These are phyloP conservation scores for Pogonognathellus flavescens DNA, from an alignment of 1,140 invertebrate species.

Conservation along the genomic window DNA sequence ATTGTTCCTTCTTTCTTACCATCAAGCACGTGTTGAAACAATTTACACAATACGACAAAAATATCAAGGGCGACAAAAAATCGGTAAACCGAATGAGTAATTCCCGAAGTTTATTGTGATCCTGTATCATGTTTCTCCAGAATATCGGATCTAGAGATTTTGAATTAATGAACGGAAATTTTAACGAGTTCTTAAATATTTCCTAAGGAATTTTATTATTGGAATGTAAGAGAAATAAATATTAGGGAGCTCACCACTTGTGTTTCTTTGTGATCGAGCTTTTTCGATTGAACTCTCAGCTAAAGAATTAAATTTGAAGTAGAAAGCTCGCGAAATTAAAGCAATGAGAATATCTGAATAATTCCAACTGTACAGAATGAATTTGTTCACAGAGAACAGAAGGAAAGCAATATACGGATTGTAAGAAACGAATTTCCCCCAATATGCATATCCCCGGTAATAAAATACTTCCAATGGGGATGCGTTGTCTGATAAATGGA, in stretches of 20 bases:
- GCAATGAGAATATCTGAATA: conserved; percentile 49
- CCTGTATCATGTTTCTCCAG: not conserved
- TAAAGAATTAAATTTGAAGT: conserved; percentile 58
- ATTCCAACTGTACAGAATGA: conserved; percentile 38
- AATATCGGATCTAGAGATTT: not conserved
- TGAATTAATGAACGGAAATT: not conserved
- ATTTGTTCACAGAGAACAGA: conserved; percentile 38
- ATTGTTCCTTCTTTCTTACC: not conserved
- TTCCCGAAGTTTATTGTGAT: not conserved
- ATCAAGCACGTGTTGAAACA: not conserved
- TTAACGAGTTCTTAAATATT: not conserved
- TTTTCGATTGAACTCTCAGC: not conserved
- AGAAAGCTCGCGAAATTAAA: conserved; percentile 53
- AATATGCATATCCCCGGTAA: not conserved
- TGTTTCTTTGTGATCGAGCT: not conserved
- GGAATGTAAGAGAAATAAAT: too few relatives aligned
- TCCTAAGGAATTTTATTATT: not conserved
- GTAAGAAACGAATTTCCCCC: conserved; percentile 38
- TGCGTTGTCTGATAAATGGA: not conserved
- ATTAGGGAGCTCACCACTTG: not conserved
- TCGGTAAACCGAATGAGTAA: not conserved
- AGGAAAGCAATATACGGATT: not conserved
- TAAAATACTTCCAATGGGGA: conserved; percentile 36
- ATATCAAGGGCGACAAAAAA: not conserved
- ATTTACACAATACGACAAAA: not conserved